Conservation (phyloP, 2,113 vertebrate species). For the Corydoras sp. region DNA sequence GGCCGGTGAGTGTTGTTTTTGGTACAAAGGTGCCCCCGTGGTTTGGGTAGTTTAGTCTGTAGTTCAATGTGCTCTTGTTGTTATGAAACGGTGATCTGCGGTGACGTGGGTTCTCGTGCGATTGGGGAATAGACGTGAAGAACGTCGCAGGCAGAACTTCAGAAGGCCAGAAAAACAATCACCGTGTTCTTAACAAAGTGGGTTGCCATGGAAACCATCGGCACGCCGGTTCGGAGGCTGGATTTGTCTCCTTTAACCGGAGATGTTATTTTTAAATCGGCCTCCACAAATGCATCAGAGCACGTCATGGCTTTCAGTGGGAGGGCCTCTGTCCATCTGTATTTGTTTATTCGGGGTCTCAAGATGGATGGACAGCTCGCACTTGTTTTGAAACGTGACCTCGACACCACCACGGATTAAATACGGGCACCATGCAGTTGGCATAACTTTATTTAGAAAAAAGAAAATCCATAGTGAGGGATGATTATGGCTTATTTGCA, state of each 20-base stretch:
- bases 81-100: not conserved
- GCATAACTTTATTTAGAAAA: too few relatives aligned
- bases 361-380: too few relatives aligned
- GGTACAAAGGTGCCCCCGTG: too few relatives aligned
- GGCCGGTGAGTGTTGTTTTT: too few relatives aligned
- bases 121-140: not conserved
- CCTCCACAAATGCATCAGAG: slow-evolving; percentile 32
- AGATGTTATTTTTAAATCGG: slow-evolving; percentile 40
- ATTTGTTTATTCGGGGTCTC: not conserved
- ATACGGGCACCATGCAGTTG: too few relatives aligned
- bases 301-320: slow-evolving; percentile 8
- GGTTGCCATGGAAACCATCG: slow-evolving; percentile 41
- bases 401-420: too few relatives aligned
- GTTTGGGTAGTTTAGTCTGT: too few relatives aligned
- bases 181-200: slow-evolving; percentile 26
- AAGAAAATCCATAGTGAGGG: too few relatives aligned
- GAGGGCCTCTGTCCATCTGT: not conserved
- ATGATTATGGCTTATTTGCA: too few relatives aligned
- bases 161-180: slow-evolving; percentile 3
- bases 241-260: slow-evolving; percentile 38
- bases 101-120: not conserved
- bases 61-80: too few relatives aligned
- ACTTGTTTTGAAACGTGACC: too few relatives aligned
- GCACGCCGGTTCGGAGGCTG: slow-evolving; percentile 13
- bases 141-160: slow-evolving; percentile 6